phyloP scores from a whole-genome alignment of 1,140 invertebrate genomes.

The Mylabris phalerata region DNA sequence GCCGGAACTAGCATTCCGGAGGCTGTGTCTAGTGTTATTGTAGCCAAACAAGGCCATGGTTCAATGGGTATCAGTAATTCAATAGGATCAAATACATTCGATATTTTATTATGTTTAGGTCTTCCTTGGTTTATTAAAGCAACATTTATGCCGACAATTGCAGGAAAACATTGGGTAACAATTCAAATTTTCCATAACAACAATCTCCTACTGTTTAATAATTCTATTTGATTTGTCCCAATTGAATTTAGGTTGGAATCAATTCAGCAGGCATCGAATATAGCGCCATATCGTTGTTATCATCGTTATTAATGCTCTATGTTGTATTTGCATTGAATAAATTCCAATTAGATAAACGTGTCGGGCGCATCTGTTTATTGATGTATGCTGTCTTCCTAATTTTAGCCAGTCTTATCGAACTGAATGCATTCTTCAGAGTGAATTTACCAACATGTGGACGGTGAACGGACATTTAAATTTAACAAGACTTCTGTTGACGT shows the following conservation, averaged over 20 bases:
- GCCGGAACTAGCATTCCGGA: slow-evolving; percentile 82
- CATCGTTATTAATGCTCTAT: slow-evolving; percentile 71
- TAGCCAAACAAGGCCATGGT: slow-evolving; percentile 52
- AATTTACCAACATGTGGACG: slow-evolving; percentile 64
- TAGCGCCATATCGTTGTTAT: slow-evolving; percentile 71
- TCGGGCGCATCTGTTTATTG: slow-evolving; percentile 66
- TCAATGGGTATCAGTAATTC: slow-evolving; percentile 87
- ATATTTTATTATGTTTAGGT: slow-evolving; percentile 76
- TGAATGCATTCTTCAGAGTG: slow-evolving; percentile 75
- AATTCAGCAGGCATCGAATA: slow-evolving; percentile 77
- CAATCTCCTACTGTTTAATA: too few relatives aligned
- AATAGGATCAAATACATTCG: slow-evolving; percentile 86
- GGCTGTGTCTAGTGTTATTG: slow-evolving; percentile 63
- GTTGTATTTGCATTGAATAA: slow-evolving; percentile 67
- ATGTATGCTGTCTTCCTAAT: slow-evolving; percentile 74
- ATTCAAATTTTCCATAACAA: too few relatives aligned
- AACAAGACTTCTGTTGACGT: too few relatives aligned
- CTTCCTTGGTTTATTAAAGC: slow-evolving; percentile 81
- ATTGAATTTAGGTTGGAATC: slow-evolving; percentile 45
- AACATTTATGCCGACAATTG: slow-evolving; percentile 64
- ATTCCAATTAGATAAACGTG: slow-evolving; percentile 70
- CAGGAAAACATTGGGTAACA: slow-evolving; percentile 55
- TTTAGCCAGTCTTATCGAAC: slow-evolving; percentile 74
- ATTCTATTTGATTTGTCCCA: background rate
- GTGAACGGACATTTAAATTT: slow-evolving; percentile 18